A percentile compares a stretch with the other conserved stretches of the same genome.
These are phyloP conservation scores for Thaleichthys pacificus DNA, from an alignment of 2,797 vertebrate genomes.

Conservation along the genomic window DNA sequence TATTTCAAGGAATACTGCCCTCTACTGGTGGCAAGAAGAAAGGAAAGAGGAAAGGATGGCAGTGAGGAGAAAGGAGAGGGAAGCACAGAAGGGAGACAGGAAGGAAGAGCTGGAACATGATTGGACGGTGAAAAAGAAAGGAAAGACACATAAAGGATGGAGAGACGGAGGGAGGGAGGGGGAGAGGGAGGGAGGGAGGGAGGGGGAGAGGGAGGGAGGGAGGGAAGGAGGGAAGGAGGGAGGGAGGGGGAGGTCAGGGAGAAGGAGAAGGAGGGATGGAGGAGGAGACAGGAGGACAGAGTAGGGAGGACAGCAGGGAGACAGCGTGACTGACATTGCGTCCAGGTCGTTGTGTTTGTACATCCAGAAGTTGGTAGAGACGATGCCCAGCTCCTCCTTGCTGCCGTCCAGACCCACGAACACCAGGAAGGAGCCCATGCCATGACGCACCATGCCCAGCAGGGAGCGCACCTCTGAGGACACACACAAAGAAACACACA, in stretches of 20 bases:
- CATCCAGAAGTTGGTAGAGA: constrained; percentile 82
- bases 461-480: too few relatives aligned
- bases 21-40: too few relatives aligned
- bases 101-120: background rate
- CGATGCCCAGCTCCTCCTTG: constrained; percentile 76
- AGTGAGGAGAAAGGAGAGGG: too few relatives aligned
- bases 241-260: too few relatives aligned
- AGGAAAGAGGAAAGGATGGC: too few relatives aligned
- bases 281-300: constrained; percentile 30
- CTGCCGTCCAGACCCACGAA: constrained; percentile 84
- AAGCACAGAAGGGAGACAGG: background rate
- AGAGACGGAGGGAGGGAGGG: background rate
- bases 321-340: constrained; percentile 71
- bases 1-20: too few relatives aligned
- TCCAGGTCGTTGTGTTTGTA: constrained; percentile 84
- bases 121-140: background rate
- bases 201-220: too few relatives aligned
- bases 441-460: constrained; percentile 74
- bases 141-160: background rate
- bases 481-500: background rate
- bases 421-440: constrained; percentile 82
- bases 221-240: too few relatives aligned
- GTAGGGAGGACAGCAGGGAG: constrained; percentile 8
- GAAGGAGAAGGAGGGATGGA: too few relatives aligned
- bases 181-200: background rate